Conservation (phyloP, 2,797 vertebrate genomes). For the Potorous gilbertii region DNA sequence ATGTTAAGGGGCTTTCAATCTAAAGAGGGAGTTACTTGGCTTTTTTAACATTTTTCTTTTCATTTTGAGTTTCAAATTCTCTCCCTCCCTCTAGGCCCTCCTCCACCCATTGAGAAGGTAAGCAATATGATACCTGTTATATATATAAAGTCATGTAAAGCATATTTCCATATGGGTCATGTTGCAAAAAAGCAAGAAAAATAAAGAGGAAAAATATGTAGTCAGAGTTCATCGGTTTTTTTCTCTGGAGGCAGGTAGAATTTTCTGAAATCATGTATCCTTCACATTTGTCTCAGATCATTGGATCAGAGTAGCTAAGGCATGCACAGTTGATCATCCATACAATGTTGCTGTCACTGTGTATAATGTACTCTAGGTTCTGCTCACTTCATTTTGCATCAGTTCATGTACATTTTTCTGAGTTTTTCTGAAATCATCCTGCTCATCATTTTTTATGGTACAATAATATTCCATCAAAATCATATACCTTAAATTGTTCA, state of each 20-base stretch:
- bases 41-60: not conserved
- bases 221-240: not conserved
- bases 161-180: too few species aligned
- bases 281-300: not conserved
- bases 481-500: not conserved
- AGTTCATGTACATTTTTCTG: not conserved
- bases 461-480: not conserved
- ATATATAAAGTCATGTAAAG: too few species aligned
- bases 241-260: not conserved
- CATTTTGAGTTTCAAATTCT: not conserved
- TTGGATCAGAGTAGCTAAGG: not conserved
- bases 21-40: not conserved
- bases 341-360: not conserved
- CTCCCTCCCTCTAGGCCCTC: not conserved
- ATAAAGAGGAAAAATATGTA: too few species aligned
- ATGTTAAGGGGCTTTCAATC: not conserved
- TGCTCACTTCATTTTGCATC: not conserved
- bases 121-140: too few species aligned
- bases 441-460: not conserved
- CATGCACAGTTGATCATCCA: not conserved
- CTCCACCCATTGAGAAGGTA: not conserved
- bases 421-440: not conserved
- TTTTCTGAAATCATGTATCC: not conserved
- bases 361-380: not conserved
- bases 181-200: too few species aligned